Base-by-base conservation (phyloP, 2,113 vertebrate species). In the mouse (Mus musculus) region DNA sequence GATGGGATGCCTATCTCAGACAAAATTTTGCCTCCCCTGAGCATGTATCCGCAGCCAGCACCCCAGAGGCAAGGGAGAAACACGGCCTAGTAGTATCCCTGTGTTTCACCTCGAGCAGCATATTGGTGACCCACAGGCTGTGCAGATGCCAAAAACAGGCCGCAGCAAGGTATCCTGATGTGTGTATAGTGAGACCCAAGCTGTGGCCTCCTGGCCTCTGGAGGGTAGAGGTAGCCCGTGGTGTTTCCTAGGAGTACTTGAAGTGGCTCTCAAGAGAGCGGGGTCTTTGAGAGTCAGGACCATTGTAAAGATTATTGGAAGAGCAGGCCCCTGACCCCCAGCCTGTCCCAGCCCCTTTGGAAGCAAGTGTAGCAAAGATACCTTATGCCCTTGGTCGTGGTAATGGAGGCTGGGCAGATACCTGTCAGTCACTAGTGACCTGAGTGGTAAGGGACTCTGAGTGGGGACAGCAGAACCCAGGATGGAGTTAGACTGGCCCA, bases 371-470 rank as follows among this genome's bases (percentile, higher is more conserved):
- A 3, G 22, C 61, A 42, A 73, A 33, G 13, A 54, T 14, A 61
- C 19, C 42, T 12, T 14, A 33, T 65, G 17, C n/a, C 52, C 82
- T 46, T 7, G 26, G 4, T 26, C 69, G 14, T 28, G 49, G 22
- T 24, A 2, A 20, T 49, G 59, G 88, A 42, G 49, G 36, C 56
- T 42, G 20, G 28, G 24, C 5, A n/a, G 59, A 67, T 33, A 56
- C 36, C 71, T 59, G 33, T 61, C 19, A 36, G 39, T 33, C 39
- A 6, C 63, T 65, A 4, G 30, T 73, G 69, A 42, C 36, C 36
- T 88, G 52, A 59, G 5, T 7, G 1, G 13, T 61, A 0, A 14
- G 7, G n/a, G 13, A 0, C 14, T 13, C 61, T 19, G 61, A n/a
- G 46, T 54, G 65, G 46, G 65, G 19, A 87, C 19, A 71, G 85